Evolutionary conservation across 2,113 vertebrate genomes (phyloP).

Genomic region (Pomatorhinus ruficollis): DNA sequence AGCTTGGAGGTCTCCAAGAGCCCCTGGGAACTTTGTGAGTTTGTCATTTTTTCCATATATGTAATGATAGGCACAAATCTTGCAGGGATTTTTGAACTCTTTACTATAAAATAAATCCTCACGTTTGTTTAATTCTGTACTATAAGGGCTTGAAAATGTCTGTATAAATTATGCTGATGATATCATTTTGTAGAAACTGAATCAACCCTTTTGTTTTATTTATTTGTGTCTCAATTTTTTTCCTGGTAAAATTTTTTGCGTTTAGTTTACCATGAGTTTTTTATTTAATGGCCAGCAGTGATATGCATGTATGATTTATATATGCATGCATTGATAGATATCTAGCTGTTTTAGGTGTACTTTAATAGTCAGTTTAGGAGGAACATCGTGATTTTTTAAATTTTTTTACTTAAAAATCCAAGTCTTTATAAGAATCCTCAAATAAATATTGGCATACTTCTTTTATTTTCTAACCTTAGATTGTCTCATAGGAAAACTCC

Average conservation of each 20-base stretch:
- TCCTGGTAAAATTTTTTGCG: background rate
- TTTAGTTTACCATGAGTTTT: background rate
- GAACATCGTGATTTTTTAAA: background rate
- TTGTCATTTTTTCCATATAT: fast-evolving
- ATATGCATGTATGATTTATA: background rate
- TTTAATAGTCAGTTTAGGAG: background rate
- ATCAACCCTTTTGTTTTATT: background rate
- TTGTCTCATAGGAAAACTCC: background rate
- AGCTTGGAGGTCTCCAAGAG: background rate
- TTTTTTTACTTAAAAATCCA: background rate
- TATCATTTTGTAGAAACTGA: background rate
- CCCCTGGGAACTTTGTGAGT: too few relatives aligned
- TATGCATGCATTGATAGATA: background rate
- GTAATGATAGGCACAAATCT: background rate
- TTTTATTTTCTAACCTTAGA: background rate
- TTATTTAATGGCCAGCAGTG: background rate
- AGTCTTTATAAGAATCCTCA: background rate
- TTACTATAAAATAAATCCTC: background rate
- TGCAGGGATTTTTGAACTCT: background rate
- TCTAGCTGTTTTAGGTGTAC: background rate
- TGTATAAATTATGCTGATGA: background rate
- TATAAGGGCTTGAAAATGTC: background rate
- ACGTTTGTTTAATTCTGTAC: background rate
- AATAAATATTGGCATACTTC: background rate
- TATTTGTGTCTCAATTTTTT: background rate